These are phyloP conservation scores for Apostichopus parvimensis DNA, from an alignment of 35 echinoderm and acorn worm species.

Conservation along the genomic window DNA sequence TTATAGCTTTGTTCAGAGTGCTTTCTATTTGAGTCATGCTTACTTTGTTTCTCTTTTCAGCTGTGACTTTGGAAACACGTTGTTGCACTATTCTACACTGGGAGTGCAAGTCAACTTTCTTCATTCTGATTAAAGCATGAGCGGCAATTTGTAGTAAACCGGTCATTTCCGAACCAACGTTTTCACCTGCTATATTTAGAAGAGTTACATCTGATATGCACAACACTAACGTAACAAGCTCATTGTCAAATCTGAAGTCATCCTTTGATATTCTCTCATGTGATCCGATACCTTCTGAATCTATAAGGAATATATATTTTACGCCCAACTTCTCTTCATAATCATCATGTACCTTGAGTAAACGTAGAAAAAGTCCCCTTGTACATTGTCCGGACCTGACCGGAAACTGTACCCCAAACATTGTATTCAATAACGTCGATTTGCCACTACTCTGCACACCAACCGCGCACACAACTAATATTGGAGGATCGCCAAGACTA, in stretches of 20 bases:
- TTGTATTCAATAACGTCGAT: too few relatives aligned
- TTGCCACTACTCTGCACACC: too few relatives aligned
- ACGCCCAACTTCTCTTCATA: too few relatives aligned
- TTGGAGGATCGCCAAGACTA: too few relatives aligned
- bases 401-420: too few relatives aligned
- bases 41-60: too few relatives aligned
- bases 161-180: too few relatives aligned
- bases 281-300: background rate
- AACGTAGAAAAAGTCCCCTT: too few relatives aligned
- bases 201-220: constrained; percentile 19
- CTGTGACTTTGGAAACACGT: background rate
- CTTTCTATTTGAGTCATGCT: background rate
- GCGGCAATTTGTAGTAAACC: background rate
- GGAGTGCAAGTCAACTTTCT: background rate
- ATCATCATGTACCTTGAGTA: too few relatives aligned
- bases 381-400: too few relatives aligned
- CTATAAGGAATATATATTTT: too few relatives aligned
- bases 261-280: background rate
- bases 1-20: background rate
- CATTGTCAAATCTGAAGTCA: constrained; percentile 16
- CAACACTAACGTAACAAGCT: constrained; percentile 14
- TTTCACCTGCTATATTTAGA: background rate
- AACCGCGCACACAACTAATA: too few relatives aligned
- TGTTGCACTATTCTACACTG: constrained; percentile 10
- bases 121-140: constrained; percentile 29